Percentiles rank a stretch among this genome's conserved stretches.
phyloP scores from a whole-genome alignment of 2,797 vertebrate genomes.

The Apodemus agrarius region DNA sequence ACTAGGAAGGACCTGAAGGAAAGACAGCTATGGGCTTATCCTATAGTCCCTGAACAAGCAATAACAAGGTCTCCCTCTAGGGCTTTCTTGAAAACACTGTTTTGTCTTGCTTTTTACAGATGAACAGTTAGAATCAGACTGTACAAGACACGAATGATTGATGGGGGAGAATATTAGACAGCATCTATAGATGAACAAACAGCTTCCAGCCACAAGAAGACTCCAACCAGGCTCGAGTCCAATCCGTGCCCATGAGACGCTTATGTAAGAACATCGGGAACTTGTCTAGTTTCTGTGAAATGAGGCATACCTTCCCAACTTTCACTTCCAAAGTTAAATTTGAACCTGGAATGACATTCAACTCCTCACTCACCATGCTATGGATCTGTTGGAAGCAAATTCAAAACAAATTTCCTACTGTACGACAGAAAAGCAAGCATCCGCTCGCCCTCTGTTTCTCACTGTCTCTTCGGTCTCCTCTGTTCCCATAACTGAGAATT shows the following conservation, averaged over 20 bases:
- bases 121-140: neutral
- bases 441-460: constrained; percentile 74
- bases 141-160: neutral
- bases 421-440: constrained; percentile 36
- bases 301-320: constrained; percentile 67
- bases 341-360: constrained; percentile 69
- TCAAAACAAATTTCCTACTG: constrained; percentile 69
- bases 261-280: constrained; percentile 31
- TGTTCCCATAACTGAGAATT: constrained; percentile 69
- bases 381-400: constrained; percentile 67
- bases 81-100: neutral
- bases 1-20: neutral
- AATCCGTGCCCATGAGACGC: neutral
- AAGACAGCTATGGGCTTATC: neutral
- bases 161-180: neutral
- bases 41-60: neutral
- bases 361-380: constrained; percentile 55
- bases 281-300: constrained; percentile 70
- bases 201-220: fast-evolving
- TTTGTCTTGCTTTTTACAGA: neutral
- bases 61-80: neutral
- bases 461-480: constrained; percentile 61
- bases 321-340: constrained; percentile 75
- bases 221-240: neutral
- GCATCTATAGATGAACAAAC: neutral